phyloP scores from a whole-genome alignment of 2,797 vertebrate genomes.

The Galagoides demidoff region DNA sequence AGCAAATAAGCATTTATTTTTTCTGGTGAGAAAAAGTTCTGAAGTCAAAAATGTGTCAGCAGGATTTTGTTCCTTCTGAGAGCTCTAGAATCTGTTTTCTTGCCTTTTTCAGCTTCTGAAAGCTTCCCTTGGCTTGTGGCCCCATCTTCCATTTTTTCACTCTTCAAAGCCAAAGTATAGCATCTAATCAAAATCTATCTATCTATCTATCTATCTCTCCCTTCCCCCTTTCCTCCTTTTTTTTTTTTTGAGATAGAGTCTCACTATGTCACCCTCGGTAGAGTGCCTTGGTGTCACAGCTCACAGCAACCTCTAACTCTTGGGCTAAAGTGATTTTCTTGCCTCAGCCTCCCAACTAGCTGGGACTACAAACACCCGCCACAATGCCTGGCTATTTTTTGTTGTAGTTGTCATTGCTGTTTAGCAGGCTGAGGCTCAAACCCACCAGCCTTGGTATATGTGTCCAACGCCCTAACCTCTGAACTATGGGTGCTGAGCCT shows the following conservation, averaged over 20 bases:
- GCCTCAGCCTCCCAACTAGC: too few relatives aligned
- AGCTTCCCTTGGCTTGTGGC: neutral
- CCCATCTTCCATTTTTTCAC: neutral
- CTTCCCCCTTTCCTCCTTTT: neutral
- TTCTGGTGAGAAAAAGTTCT: conserved; percentile 17
- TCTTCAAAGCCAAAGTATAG: neutral
- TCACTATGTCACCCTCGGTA: too few relatives aligned
- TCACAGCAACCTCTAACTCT: too few relatives aligned
- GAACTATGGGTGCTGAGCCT: neutral
- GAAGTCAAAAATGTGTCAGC: conserved; percentile 7
- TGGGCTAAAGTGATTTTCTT: too few relatives aligned
- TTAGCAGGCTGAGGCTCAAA: too few relatives aligned
- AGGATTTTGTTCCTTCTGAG: neutral
- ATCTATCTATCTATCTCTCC: neutral
- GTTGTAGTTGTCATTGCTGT: too few relatives aligned
- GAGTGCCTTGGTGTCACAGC: too few relatives aligned
- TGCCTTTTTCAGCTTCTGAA: neutral
- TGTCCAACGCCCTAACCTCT: too few relatives aligned
- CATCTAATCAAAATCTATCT: neutral
- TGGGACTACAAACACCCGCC: too few relatives aligned
- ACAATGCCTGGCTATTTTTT: too few relatives aligned
- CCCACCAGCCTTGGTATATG: too few relatives aligned
- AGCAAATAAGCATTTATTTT: neutral
- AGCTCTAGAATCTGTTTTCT: neutral
- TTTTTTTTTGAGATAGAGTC: too few relatives aligned